Percentiles rank a stretch among this genome's conserved stretches.
These are phyloP conservation scores for Lucilia sericata DNA, from an alignment of 1,140 invertebrate species.

Conservation along the genomic window DNA sequence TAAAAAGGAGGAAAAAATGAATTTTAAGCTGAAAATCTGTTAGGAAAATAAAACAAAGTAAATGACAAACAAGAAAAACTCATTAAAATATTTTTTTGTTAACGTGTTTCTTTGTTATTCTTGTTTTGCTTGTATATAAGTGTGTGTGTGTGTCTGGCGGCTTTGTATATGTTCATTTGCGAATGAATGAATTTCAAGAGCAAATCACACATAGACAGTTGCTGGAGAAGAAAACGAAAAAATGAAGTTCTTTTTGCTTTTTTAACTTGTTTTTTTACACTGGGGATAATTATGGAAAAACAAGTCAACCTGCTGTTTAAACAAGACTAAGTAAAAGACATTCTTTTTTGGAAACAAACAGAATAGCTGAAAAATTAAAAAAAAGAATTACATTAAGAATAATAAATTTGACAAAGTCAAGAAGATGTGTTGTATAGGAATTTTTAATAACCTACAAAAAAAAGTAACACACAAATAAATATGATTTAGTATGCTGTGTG, in stretches of 20 bases:
- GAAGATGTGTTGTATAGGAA: background rate
- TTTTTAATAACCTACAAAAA: no score
- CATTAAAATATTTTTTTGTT: conserved; percentile 23
- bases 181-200: background rate
- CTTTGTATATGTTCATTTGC: background rate
- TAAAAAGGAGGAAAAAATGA: background rate
- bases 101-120: background rate
- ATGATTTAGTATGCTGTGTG: no score
- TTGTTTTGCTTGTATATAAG: background rate
- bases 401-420: no score
- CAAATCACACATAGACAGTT: background rate
- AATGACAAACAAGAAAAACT: conserved; percentile 43
- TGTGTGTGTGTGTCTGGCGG: background rate
- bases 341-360: background rate
- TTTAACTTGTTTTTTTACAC: conserved; percentile 7
- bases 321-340: background rate
- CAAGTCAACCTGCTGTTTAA: conserved; percentile 32
- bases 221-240: background rate
- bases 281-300: conserved; percentile 35
- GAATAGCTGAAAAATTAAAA: background rate
- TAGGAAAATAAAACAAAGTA: conserved; percentile 33
- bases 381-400: no score
- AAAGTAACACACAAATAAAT: no score
- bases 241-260: background rate
- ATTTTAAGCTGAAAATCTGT: conserved; percentile 21